Evolutionary conservation across 2,888 invertebrate species (phyloP), one percentile per base, ranked within the genome.

Genomic region (Yponomeuta malinellus): DNA sequence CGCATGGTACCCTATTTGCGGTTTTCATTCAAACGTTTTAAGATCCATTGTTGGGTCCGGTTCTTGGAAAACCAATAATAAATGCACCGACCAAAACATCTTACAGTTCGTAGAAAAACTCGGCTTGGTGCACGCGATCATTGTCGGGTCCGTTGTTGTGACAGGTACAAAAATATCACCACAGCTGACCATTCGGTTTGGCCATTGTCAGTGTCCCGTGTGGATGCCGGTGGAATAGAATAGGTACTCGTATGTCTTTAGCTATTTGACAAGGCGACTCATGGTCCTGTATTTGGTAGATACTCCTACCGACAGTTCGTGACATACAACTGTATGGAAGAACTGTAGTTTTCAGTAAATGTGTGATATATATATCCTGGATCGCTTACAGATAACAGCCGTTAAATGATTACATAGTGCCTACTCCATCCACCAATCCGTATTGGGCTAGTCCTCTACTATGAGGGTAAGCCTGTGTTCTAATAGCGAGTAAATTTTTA

Each of bases 11-110:
- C 29, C 23, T 71, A 64, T 69, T 73, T 74, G 74, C 74, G 74
- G 74, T 74, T 71, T 70, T 68, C 70, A 72, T 72, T 71, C 70
- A 73, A 73, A 71, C 68, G 67, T 48, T 29, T 63, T 59, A n/a
- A 63, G 65, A 31, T 63, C 69, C 70, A 74, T 73, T 74, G 73
- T 73, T 69, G 69, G 9, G 67, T 68, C 73, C 64, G 71, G 70
- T 73, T 73, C 73, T 71, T 15, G 69, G 72, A 71, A 73, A 73
- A 73, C 70, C 71, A 71, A 15, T 59, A 59, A 59, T 59, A 59
- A 71, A 69, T 64, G 70, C n/a, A 70, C 37, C n/a, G 70, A 66
- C 70, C 70, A 73, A 72, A 74, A 72, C 71, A 71, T 68, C 71
- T 71, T 69, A 31, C 48, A 37, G 10, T 72, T 74, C 71, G 37